Evolutionary conservation across 2,888 invertebrate species (phyloP).

Genomic region (Tineola bisselliella): DNA sequence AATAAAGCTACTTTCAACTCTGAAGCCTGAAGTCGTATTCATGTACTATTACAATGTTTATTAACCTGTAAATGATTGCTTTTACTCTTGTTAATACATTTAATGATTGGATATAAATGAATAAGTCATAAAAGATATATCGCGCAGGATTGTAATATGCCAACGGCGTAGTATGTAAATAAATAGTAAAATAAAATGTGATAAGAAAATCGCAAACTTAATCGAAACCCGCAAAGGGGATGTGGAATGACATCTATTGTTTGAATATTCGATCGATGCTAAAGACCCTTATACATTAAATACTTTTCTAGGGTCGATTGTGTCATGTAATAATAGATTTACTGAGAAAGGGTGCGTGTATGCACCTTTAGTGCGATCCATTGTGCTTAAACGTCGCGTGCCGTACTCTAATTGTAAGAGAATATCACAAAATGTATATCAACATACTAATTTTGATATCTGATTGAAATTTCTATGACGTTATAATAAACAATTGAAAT

Average conservation of each 20-base stretch:
- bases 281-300: slow-evolving; percentile 29
- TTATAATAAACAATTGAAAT: no score
- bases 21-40: no score
- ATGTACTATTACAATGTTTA: no score
- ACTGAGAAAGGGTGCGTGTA: slow-evolving; percentile 37
- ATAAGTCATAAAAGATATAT: no score
- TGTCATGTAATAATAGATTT: slow-evolving; percentile 2
- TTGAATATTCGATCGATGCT: slow-evolving; percentile 27
- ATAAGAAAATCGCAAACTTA: not conserved
- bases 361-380: slow-evolving; percentile 40
- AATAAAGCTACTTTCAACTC: no score
- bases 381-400: slow-evolving; percentile 46
- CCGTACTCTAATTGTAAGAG: slow-evolving; percentile 16
- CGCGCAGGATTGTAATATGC: no score
- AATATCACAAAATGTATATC: not conserved
- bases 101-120: no score
- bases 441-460: not conserved
- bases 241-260: not conserved
- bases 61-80: no score
- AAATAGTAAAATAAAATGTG: not conserved
- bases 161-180: no score
- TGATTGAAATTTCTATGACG: no score
- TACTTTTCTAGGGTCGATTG: slow-evolving; percentile 31
- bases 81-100: no score
- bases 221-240: not conserved